Conservation (phyloP, 2,113 vertebrate species). For the Octodon degus region DNA sequence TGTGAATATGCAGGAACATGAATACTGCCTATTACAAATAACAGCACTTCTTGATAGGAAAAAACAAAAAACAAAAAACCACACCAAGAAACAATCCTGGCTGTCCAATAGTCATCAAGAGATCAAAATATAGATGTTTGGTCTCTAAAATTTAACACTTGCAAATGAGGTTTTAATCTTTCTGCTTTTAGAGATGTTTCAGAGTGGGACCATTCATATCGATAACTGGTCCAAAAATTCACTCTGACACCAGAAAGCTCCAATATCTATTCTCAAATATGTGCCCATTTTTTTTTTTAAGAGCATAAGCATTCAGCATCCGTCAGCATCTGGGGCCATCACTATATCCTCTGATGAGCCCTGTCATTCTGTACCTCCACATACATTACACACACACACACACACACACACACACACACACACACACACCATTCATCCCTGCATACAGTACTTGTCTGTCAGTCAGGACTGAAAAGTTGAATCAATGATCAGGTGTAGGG, state of each 20-base stretch:
- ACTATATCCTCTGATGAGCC: no score
- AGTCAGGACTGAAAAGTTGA: neutral
- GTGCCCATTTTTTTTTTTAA: neutral
- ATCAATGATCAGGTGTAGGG: neutral
- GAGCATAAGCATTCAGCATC: neutral
- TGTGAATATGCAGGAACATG: neutral
- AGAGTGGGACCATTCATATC: no score
- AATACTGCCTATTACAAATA: neutral
- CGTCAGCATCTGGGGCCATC: neutral
- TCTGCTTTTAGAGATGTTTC: no score
- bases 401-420: no score
- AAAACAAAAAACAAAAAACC: neutral
- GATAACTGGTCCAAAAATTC: no score
- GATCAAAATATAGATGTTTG: neutral
- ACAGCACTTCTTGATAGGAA: neutral
- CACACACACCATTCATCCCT: accelerated
- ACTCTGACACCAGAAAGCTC: no score
- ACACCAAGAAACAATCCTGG: neutral
- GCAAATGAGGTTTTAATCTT: no score
- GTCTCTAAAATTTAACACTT: no score
- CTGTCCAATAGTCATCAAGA: neutral
- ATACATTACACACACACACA: accelerated
- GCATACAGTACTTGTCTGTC: neutral
- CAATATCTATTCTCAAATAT: neutral
- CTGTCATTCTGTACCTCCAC: no score